Evolutionary conservation across 2,797 vertebrate genomes (phyloP).

Genomic region (Characodon lateralis): DNA sequence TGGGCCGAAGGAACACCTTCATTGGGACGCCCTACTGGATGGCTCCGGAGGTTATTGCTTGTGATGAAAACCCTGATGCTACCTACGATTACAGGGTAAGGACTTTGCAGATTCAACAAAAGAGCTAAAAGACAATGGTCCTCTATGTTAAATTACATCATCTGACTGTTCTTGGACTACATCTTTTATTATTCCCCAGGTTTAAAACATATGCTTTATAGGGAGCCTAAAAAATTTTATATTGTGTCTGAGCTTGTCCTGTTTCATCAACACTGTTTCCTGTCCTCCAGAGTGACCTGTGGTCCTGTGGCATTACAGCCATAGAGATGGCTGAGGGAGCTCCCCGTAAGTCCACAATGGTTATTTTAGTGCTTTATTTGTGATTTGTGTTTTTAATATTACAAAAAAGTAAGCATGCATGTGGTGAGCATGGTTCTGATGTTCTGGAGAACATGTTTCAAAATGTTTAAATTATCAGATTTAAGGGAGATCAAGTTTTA

Average conservation of each 20-base stretch:
- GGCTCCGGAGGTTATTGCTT: constrained; percentile 98
- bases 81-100: constrained; percentile 96
- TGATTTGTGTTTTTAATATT: too few species aligned
- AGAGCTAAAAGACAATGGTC: background rate
- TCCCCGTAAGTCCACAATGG: constrained; percentile 88
- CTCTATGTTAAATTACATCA: too few species aligned
- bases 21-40: constrained; percentile 99
- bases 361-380: background rate
- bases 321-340: constrained; percentile 99
- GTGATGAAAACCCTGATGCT: constrained; percentile 97
- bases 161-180: too few species aligned
- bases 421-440: background rate
- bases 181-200: background rate
- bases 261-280: constrained; percentile 7
- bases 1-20: constrained; percentile 97
- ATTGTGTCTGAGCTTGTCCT: too few species aligned
- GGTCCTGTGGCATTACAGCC: constrained; percentile 97
- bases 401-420: background rate
- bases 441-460: background rate
- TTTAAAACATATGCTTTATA: too few species aligned
- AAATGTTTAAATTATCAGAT: background rate
- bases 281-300: constrained; percentile 92
- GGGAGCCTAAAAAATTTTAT: too few species aligned
- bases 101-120: background rate
- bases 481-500: too few species aligned